These are phyloP conservation scores for Amniataba percoides DNA, from an alignment of 2,797 vertebrate species.

Conservation along the genomic window DNA sequence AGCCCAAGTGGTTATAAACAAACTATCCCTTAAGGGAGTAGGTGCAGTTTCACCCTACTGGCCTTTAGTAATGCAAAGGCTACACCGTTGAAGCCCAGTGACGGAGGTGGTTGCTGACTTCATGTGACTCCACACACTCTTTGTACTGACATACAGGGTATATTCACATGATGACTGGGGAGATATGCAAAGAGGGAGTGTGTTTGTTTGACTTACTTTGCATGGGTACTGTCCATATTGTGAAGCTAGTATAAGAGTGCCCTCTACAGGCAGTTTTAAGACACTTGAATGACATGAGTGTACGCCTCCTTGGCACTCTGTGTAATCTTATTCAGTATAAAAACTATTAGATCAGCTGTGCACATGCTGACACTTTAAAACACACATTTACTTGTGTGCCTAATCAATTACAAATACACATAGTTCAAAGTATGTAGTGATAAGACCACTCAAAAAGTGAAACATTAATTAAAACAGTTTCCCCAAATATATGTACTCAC, in stretches of 20 bases:
- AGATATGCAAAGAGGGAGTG: not conserved
- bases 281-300: constrained; percentile 34
- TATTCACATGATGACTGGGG: not conserved
- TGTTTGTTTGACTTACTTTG: constrained; percentile 17
- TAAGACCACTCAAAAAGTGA: constrained; percentile 18
- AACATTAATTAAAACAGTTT: constrained; percentile 20
- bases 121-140: not conserved
- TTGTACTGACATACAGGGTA: not conserved
- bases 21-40: not conserved
- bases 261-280: constrained; percentile 48
- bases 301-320: constrained; percentile 55
- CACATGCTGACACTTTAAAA: constrained; percentile 39
- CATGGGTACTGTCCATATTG: constrained; percentile 14
- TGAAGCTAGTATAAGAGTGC: constrained; percentile 35
- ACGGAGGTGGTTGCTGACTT: constrained; percentile 3
- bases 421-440: not conserved
- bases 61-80: constrained; percentile 7
- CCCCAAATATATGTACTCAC: not conserved
- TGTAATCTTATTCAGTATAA: constrained; percentile 51
- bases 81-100: not conserved
- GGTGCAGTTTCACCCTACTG: constrained; percentile 1
- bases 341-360: constrained; percentile 23
- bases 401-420: constrained; percentile 1
- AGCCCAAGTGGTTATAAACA: constrained; percentile 2
- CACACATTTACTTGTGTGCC: constrained; percentile 24